Evolutionary conservation across 64 coral and sea anemone species (phyloP).

Genomic region (Actinia tenebrosa): DNA sequence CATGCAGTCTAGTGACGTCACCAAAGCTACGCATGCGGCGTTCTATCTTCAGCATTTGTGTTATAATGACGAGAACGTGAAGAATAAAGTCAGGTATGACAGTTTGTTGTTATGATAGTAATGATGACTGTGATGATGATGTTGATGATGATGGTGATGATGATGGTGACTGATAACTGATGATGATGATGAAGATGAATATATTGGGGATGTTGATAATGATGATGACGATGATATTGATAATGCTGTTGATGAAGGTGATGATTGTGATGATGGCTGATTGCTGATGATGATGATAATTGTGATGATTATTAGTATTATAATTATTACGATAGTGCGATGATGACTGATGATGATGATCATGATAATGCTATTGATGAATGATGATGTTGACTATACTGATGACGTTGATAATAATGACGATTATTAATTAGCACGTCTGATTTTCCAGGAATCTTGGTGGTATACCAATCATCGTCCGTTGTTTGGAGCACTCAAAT

Average conservation of each 20-base stretch:
- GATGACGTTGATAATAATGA: background rate
- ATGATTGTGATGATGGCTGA: background rate
- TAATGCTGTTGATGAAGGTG: background rate
- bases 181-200: background rate
- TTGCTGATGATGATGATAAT: too few relatives aligned
- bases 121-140: background rate
- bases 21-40: constrained; percentile 66
- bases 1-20: constrained; percentile 77
- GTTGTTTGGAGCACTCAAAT: constrained; percentile 53
- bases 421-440: too few relatives aligned
- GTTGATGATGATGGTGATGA: background rate
- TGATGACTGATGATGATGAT: too few relatives aligned
- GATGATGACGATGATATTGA: background rate
- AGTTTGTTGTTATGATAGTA: background rate
- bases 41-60: constrained; percentile 79
- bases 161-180: background rate
- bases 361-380: too few relatives aligned
- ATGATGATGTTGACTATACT: too few relatives aligned
- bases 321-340: too few relatives aligned
- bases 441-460: constrained; percentile 50
- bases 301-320: too few relatives aligned
- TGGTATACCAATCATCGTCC: constrained; percentile 67
- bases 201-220: background rate
- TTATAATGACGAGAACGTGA: constrained; percentile 76
- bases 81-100: constrained; percentile 81